These are phyloP conservation scores for Lycorma delicatula DNA, from an alignment of 1,140 invertebrate species.

Conservation along the genomic window DNA sequence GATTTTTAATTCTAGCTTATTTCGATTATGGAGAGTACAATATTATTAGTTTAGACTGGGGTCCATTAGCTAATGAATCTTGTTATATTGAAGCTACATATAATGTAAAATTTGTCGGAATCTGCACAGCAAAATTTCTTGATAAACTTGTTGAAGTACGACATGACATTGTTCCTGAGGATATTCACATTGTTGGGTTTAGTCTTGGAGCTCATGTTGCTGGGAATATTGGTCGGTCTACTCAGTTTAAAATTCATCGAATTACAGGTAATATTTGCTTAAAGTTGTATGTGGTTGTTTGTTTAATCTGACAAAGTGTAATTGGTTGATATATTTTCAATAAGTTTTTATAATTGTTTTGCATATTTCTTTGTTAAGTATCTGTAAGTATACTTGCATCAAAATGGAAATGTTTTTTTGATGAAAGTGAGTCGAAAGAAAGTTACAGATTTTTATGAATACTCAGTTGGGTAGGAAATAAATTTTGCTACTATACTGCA, in stretches of 20 bases:
- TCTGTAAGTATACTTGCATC: neutral
- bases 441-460: no score
- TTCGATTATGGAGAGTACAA: slow-evolving; percentile 47
- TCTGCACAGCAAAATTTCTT: slow-evolving; percentile 39
- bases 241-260: slow-evolving; percentile 43
- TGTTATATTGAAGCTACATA: slow-evolving; percentile 48
- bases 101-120: slow-evolving; percentile 46
- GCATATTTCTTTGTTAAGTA: no score
- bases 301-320: no score
- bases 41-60: slow-evolving; percentile 52
- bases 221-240: slow-evolving; percentile 49
- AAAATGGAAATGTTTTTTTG: slow-evolving; percentile 11
- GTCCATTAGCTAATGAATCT: slow-evolving; percentile 45
- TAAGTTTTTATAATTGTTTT: no score
- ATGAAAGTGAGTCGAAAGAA: no score
- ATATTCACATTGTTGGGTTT: slow-evolving; percentile 63
- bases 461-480: no score
- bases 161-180: slow-evolving; percentile 32
- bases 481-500: no score
- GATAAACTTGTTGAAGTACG: slow-evolving; percentile 35
- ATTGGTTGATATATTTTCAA: no score
- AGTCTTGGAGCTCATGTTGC: slow-evolving; percentile 67
- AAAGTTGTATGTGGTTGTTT: no score
- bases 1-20: no score
- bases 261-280: slow-evolving; percentile 51